A percentile compares a stretch with the other conserved stretches of the same genome.
phyloP scores from a whole-genome alignment of 53 echinoderm and acorn worm genomes.

The Actinopyga echinites region DNA sequence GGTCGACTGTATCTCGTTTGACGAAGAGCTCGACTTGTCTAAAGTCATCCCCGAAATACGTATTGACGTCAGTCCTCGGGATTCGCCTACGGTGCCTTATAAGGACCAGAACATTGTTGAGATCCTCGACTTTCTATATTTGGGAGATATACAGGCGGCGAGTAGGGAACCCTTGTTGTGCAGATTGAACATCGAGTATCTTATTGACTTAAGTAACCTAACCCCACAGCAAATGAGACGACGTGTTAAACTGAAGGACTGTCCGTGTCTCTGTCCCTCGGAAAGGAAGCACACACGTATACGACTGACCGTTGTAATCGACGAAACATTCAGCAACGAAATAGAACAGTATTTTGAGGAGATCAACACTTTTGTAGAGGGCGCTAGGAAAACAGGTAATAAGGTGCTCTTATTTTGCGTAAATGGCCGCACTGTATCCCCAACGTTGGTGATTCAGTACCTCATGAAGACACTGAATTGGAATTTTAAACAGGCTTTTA shows the following conservation, averaged over 20 bases:
- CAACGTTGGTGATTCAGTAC: conserved; percentile 81
- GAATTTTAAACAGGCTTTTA: conserved; percentile 72
- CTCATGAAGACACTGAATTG: conserved; percentile 75
- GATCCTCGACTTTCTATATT: conserved; percentile 79
- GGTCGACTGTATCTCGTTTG: conserved; percentile 77
- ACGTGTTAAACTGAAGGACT: conserved; percentile 83
- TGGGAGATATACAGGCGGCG: conserved; percentile 87
- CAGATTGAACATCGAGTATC: conserved; percentile 74
- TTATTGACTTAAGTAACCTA: conserved; percentile 85
- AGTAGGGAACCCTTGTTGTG: conserved; percentile 84
- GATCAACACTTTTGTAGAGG: conserved; percentile 82
- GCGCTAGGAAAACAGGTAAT: conserved; percentile 70
- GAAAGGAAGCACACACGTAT: conserved; percentile 84
- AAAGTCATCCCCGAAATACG: conserved; percentile 89
- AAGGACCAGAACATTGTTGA: conserved; percentile 81
- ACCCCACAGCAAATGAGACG: conserved; percentile 71
- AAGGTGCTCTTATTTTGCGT: conserved; percentile 82
- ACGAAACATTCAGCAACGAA: conserved; percentile 67
- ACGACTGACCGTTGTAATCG: conserved; percentile 70
- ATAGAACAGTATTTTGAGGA: conserved; percentile 86
- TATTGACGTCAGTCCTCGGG: conserved; percentile 64
- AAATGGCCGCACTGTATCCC: conserved; percentile 65
- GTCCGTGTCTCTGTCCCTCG: conserved; percentile 87
- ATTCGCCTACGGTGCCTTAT: conserved; percentile 53
- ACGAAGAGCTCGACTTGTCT: conserved; percentile 85